phyloP scores from a whole-genome alignment of 1,140 invertebrate genomes.

The Tetramorium alpestre region DNA sequence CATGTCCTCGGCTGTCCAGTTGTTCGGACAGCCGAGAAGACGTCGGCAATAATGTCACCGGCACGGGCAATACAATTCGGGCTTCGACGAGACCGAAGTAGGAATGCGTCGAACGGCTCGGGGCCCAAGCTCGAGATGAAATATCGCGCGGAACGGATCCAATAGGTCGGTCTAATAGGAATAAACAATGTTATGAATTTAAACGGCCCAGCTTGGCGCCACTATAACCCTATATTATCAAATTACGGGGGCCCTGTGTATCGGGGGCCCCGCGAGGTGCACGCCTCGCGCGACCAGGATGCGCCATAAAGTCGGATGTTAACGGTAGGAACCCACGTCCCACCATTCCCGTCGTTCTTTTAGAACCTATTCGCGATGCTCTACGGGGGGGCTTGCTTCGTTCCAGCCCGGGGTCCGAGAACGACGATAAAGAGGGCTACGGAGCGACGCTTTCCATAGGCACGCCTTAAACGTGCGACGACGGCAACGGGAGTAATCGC shows the following conservation, averaged over 20 bases:
- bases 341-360: slow-evolving; percentile 66
- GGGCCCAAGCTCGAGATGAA: slow-evolving; percentile 61
- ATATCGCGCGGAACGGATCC: slow-evolving; percentile 70
- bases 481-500: slow-evolving; percentile 47
- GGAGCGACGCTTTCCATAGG: slow-evolving; percentile 62
- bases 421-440: slow-evolving; percentile 69
- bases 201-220: slow-evolving; percentile 78
- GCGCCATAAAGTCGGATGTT: slow-evolving; percentile 77
- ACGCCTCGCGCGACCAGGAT: slow-evolving; percentile 71
- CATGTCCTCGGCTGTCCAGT: neutral
- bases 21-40: neutral
- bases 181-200: slow-evolving; percentile 81
- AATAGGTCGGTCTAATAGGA: slow-evolving; percentile 78
- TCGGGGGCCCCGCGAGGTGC: slow-evolving; percentile 66
- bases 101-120: slow-evolving; percentile 22
- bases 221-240: slow-evolving; percentile 80
- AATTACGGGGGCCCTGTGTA: slow-evolving; percentile 76
- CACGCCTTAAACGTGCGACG: slow-evolving; percentile 36
- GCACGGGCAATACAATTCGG: slow-evolving; percentile 17
- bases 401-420: slow-evolving; percentile 51
- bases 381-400: slow-evolving; percentile 69
- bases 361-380: slow-evolving; percentile 75
- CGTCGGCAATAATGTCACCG: neutral
- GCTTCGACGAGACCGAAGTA: slow-evolving; percentile 34
- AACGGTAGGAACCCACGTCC: slow-evolving; percentile 78